These are phyloP conservation scores for Lagopus leucura DNA, from an alignment of 2,113 vertebrate species.

Conservation along the genomic window DNA sequence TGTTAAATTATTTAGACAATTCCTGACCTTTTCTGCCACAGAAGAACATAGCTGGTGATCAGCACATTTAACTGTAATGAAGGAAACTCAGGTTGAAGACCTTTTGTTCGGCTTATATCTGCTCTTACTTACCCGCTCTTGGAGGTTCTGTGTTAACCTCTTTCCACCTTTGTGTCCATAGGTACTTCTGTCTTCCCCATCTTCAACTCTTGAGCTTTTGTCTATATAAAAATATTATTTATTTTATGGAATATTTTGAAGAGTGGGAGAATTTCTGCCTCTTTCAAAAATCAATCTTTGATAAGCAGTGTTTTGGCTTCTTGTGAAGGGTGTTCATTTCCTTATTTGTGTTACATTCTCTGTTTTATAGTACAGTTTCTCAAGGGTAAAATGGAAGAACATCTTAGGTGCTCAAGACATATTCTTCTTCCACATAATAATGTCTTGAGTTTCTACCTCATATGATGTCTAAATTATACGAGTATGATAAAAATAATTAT, in stretches of 20 bases:
- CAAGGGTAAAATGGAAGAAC: neutral
- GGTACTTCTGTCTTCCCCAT: neutral
- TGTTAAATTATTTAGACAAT: conserved; percentile 55
- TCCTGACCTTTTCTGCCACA: neutral
- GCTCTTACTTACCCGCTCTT: neutral
- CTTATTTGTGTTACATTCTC: neutral
- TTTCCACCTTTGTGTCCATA: neutral
- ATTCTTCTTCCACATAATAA: neutral
- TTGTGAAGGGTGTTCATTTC: neutral
- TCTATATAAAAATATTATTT: neutral
- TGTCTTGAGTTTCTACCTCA: neutral
- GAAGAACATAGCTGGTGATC: neutral
- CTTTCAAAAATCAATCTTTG: neutral
- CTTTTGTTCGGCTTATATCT: neutral
- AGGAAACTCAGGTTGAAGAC: neutral
- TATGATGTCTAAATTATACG: neutral
- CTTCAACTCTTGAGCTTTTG: neutral
- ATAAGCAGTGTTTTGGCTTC: neutral
- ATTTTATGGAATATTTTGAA: neutral
- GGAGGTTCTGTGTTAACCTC: neutral
- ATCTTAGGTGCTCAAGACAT: neutral
- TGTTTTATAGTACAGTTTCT: neutral
- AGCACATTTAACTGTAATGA: conserved; percentile 3
- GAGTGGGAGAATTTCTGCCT: fast-evolving
- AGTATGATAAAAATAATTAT: neutral